phyloP scores from a whole-genome alignment of 2,888 invertebrate species.

The Lithosia quadra region DNA sequence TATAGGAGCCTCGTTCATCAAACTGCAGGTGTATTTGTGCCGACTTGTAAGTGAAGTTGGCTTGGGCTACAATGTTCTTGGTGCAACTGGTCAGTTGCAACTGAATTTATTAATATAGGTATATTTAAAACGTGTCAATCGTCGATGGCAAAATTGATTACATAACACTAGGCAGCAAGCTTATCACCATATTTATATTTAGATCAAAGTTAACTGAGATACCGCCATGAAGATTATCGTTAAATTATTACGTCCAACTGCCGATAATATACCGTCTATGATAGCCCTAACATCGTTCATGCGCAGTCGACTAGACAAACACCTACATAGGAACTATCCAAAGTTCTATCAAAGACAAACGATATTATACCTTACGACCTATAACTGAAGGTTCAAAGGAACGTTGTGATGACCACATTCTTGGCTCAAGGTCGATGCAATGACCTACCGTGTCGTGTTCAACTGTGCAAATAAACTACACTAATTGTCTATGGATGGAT shows the following conservation, averaged over 20 bases:
- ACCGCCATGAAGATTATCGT: background rate
- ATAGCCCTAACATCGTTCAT: constrained; percentile 31
- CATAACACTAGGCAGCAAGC: background rate
- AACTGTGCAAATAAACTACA: constrained; percentile 58
- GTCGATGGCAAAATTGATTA: background rate
- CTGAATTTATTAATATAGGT: too few species aligned
- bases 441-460: constrained; percentile 58
- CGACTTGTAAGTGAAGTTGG: too few species aligned
- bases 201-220: background rate
- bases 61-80: too few species aligned
- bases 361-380: constrained; percentile 47
- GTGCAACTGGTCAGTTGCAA: too few species aligned
- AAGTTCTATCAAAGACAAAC: constrained; percentile 35
- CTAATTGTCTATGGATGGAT: constrained; percentile 55
- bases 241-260: background rate
- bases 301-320: constrained; percentile 36
- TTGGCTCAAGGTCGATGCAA: constrained; percentile 75
- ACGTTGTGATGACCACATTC: constrained; percentile 65
- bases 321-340: constrained; percentile 40
- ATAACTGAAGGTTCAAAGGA: constrained; percentile 53
- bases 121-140: background rate
- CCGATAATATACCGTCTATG: constrained; percentile 11
- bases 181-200: background rate
- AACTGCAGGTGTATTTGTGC: too few species aligned
- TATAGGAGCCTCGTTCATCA: too few species aligned